phyloP scores from a whole-genome alignment of 2,113 vertebrate species.

The Seriola dumerili region DNA sequence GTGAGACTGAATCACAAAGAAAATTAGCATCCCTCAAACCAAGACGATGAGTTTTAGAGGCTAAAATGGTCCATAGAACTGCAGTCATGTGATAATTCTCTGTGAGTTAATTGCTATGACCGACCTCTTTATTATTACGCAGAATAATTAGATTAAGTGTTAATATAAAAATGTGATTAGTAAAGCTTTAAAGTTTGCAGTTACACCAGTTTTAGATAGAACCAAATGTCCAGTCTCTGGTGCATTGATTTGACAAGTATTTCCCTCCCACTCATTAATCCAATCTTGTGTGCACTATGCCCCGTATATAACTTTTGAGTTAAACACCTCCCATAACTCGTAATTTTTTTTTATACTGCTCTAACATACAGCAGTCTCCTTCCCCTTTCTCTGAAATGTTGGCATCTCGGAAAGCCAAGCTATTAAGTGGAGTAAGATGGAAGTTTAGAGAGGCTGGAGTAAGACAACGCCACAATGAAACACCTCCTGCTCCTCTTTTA shows the following conservation, averaged over 20 bases:
- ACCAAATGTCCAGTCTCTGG: not conserved
- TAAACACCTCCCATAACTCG: too few species aligned
- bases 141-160: not conserved
- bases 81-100: too few species aligned
- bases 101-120: too few species aligned
- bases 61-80: too few species aligned
- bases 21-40: not conserved
- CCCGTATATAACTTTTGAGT: not conserved
- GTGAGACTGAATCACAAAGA: not conserved
- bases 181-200: not conserved
- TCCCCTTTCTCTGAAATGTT: not conserved
- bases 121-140: not conserved
- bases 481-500: slow-evolving; percentile 41
- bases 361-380: not conserved
- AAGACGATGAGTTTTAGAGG: not conserved
- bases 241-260: slow-evolving; percentile 26
- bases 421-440: slow-evolving; percentile 11
- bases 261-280: slow-evolving; percentile 12
- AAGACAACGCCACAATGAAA: slow-evolving; percentile 12
- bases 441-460: slow-evolving; percentile 6
- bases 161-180: slow-evolving; percentile 18
- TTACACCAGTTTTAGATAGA: not conserved
- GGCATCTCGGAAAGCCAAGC: not conserved
- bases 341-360: not conserved
- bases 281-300: not conserved